A percentile compares a stretch with the other conserved stretches of the same genome.
Conservation (phyloP, 1,140 invertebrate species). For the Ericerus pela region DNA sequence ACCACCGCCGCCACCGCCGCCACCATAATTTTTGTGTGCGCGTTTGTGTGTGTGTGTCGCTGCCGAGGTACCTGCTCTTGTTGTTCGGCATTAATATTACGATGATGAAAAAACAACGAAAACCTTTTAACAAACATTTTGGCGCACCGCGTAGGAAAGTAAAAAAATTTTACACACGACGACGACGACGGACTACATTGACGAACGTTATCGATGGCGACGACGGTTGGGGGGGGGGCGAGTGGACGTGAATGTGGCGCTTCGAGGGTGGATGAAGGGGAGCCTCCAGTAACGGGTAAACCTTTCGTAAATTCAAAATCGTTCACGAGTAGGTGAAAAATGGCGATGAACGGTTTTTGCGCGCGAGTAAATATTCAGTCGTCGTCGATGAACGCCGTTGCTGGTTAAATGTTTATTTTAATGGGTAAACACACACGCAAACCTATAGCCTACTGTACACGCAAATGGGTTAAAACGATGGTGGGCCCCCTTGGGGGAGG, state of each 20-base stretch:
- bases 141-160: slow-evolving; percentile 2
- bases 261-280: too few species aligned
- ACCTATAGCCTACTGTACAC: too few species aligned
- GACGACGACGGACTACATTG: too few species aligned
- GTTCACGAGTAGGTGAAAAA: slow-evolving; percentile 10
- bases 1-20: too few species aligned
- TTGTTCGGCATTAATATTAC: too few species aligned
- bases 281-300: too few species aligned
- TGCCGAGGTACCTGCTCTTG: too few species aligned
- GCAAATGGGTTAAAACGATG: background rate
- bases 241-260: too few species aligned
- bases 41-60: too few species aligned
- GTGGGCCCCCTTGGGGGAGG: slow-evolving; percentile 3
- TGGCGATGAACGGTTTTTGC: slow-evolving; percentile 10
- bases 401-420: slow-evolving; percentile 12
- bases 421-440: slow-evolving; percentile 10
- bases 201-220: too few species aligned
- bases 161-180: slow-evolving; percentile 6
- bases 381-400: slow-evolving; percentile 6
- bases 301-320: slow-evolving; percentile 4
- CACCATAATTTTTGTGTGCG: too few species aligned
- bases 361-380: slow-evolving; percentile 12
- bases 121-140: slow-evolving; percentile 11
- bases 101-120: slow-evolving; percentile 5
- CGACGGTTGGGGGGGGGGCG: too few species aligned